Percentiles rank a stretch among this genome's conserved stretches.
phyloP scores from a whole-genome alignment of 2,888 invertebrate genomes.

The Drosophila atripex region DNA sequence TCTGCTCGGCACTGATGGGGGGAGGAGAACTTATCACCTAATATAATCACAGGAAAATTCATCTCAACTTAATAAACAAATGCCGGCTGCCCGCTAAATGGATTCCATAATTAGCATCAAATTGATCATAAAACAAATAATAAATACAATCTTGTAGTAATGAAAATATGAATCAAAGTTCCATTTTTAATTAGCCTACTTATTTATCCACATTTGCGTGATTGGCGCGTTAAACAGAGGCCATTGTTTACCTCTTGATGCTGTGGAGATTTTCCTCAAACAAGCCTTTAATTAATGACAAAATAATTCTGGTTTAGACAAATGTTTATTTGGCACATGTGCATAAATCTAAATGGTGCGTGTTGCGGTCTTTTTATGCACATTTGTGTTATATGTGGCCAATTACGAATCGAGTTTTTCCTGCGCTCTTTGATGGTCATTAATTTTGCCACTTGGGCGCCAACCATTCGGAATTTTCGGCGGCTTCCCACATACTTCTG shows the following conservation, averaged over 20 bases:
- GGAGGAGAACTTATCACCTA: slow-evolving; percentile 1
- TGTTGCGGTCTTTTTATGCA: slow-evolving; percentile 22
- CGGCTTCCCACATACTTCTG: not conserved
- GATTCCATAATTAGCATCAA: slow-evolving; percentile 53
- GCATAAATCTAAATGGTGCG: slow-evolving; percentile 30
- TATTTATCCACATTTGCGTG: slow-evolving; percentile 29
- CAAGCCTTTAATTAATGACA: slow-evolving; percentile 38
- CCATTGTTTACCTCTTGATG: slow-evolving; percentile 7
- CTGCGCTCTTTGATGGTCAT: slow-evolving; percentile 20
- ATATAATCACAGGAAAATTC: slow-evolving; percentile 25
- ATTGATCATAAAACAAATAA: slow-evolving; percentile 54
- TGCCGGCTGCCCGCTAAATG: slow-evolving; percentile 24
- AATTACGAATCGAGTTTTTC: slow-evolving; percentile 36
- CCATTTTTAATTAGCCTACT: slow-evolving; percentile 27
- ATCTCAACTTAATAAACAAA: slow-evolving; percentile 31
- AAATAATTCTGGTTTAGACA: slow-evolving; percentile 40
- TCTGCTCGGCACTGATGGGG: slow-evolving; percentile 11
- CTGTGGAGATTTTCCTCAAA: not conserved
- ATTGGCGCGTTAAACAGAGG: not conserved
- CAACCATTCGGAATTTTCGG: not conserved
- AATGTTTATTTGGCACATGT: slow-evolving; percentile 38
- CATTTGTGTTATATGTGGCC: slow-evolving; percentile 23
- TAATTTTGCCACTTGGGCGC: not conserved
- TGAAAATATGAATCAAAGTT: slow-evolving; percentile 35
- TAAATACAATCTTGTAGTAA: slow-evolving; percentile 37